Base-by-base conservation (phyloP, 2,888 invertebrate species). In the Hydraecia micacea region DNA sequence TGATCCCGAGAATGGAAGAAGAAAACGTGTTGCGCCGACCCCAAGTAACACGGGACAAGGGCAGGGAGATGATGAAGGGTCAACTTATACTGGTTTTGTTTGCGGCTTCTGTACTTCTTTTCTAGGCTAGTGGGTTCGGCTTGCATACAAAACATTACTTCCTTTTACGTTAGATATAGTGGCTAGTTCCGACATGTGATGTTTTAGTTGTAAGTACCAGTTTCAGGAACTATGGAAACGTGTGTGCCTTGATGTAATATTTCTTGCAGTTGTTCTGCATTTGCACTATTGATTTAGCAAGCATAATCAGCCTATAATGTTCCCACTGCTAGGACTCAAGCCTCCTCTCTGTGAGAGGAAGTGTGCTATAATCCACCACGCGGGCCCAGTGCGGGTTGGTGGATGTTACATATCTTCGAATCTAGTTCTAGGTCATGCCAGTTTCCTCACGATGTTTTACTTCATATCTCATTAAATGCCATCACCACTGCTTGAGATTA, bases 141-240 rank as follows among this genome's bases (percentile, higher is more conserved):
- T 63, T 80, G 72, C 80, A 72, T 84, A 80, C 25, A 68, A 79
- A 68, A 68, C 80, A 84, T 68, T 63, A 72, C 55, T 81, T 68
- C 67, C 85, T 84, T 79, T 62, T 60, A 66, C 52, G 9, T 55
- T 55, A 36, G 15, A 49, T 55, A 58, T 62, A 71, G 55, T 49
- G 39, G 46, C 15, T 71, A 39, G 32, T 84, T 82, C 79, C 52
- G 82, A 42, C 60, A 75, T 76, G 49, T 66, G 3, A 42, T 73
- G 65, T 66, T 46, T 67, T 58, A 3, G 28, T 36, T 36, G 32
- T 36, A 25, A 18, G 25, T 55, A 79, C 42, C 49, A 25, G 55
- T 39, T 66, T 49, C 58, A 62, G 28, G 36, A 18, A 13, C 11
- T 63, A 32, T 4, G 11, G 63, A 63, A 36, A 36, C 25, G 11